phyloP scores from a whole-genome alignment of 2,797 vertebrate species.

The Loriculus beryllinus region DNA sequence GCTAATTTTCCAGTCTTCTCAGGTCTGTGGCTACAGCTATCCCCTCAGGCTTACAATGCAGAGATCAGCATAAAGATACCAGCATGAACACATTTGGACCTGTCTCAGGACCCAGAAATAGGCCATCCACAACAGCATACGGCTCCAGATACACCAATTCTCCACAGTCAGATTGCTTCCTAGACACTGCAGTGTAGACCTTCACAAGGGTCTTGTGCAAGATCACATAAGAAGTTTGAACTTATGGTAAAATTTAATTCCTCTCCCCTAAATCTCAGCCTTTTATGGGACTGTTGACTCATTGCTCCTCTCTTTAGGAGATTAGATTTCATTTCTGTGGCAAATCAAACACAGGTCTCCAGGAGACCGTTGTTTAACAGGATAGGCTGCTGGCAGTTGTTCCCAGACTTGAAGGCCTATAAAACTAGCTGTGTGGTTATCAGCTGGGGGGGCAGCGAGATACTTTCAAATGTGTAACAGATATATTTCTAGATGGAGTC shows the following conservation, averaged over 20 bases:
- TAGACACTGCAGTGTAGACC: neutral
- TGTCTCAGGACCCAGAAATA: neutral
- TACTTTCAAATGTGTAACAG: neutral
- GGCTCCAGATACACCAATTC: neutral
- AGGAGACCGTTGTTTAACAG: neutral
- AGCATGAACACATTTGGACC: neutral
- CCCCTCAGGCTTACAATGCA: neutral
- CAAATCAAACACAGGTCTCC: neutral
- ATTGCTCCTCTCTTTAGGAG: neutral
- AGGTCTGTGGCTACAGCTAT: neutral
- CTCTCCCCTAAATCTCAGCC: conserved; percentile 3
- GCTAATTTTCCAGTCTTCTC: neutral
- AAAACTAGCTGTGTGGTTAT: neutral
- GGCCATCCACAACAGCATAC: neutral
- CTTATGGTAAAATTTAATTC: neutral
- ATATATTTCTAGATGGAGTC: neutral
- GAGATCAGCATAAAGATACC: neutral
- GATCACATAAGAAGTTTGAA: neutral
- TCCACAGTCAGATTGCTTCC: neutral
- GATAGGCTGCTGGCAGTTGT: neutral
- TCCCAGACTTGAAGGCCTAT: neutral
- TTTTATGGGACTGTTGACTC: neutral
- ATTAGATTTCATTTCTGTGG: conserved; percentile 27
- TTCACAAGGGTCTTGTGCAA: neutral
- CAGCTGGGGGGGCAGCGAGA: neutral